A percentile compares a stretch with the other conserved stretches of the same genome.
Evolutionary conservation across 2,888 invertebrate species (phyloP).

Genomic region (Xylophagus ater): DNA sequence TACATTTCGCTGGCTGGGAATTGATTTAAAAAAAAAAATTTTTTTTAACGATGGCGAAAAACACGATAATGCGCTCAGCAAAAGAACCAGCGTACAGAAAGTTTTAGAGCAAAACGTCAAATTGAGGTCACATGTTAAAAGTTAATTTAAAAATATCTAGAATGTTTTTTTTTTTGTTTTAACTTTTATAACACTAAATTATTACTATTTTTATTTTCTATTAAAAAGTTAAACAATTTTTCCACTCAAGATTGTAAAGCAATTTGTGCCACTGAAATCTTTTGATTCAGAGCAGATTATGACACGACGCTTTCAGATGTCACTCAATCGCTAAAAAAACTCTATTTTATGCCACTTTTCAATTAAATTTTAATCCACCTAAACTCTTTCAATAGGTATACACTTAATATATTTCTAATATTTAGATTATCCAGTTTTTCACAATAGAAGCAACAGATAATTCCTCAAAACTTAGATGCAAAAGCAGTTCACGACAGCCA

Average conservation of each 20-base stretch:
- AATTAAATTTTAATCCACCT: no score
- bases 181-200: not conserved
- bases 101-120: slow-evolving; percentile 27
- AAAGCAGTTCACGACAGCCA: slow-evolving; percentile 14
- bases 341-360: slow-evolving; percentile 2
- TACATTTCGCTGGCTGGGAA: no score
- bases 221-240: not conserved
- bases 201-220: not conserved
- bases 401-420: not conserved
- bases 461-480: slow-evolving; percentile 15
- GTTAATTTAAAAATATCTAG: slow-evolving; percentile 5
- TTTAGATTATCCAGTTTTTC: slow-evolving; percentile 8
- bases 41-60: no score
- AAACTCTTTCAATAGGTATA: slow-evolving; percentile 1
- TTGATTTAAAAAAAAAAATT: no score
- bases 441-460: slow-evolving; percentile 17
- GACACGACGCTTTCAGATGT: slow-evolving; percentile 17
- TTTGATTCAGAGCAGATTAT: slow-evolving; percentile 8
- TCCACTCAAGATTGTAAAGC: slow-evolving; percentile 2
- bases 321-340: not conserved
- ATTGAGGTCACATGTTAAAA: slow-evolving; percentile 41
- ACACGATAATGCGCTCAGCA: slow-evolving; percentile 12
- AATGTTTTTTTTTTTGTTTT: not conserved
- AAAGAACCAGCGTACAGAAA: slow-evolving; percentile 12
- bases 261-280: slow-evolving; percentile 13